Percentiles rank a stretch among this genome's conserved stretches.
phyloP scores from a whole-genome alignment of 2,113 vertebrate genomes.

The Oenanthe melanoleuca region DNA sequence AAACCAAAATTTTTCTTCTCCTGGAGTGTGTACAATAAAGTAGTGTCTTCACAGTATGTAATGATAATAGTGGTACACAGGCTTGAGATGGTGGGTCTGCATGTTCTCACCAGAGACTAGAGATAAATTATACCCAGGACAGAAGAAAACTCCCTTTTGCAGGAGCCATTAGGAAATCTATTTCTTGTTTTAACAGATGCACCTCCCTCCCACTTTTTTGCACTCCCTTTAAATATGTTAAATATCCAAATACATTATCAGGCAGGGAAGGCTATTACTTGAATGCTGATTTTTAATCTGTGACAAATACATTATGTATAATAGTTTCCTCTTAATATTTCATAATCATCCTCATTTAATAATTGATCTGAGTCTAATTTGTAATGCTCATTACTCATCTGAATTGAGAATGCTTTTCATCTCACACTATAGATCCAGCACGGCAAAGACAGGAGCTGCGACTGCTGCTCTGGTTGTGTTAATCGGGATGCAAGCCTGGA shows the following conservation, averaged over 20 bases:
- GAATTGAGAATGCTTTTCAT: slow-evolving; percentile 31
- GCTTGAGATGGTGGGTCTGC: neutral
- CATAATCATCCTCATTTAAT: slow-evolving; percentile 42
- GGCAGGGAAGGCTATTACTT: neutral
- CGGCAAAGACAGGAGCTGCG: rapidly evolving
- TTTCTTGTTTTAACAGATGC: neutral
- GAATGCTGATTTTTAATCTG: slow-evolving; percentile 13
- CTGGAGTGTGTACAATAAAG: neutral
- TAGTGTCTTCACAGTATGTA: neutral
- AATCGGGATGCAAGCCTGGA: neutral
- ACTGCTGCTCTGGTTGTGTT: neutral
- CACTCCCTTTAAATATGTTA: neutral
- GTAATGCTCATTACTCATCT: slow-evolving; percentile 27
- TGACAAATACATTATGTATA: slow-evolving; percentile 35
- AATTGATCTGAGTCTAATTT: slow-evolving; percentile 40
- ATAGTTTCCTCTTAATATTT: slow-evolving; percentile 48
- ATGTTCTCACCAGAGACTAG: neutral
- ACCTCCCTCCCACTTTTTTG: neutral
- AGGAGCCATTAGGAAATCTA: neutral
- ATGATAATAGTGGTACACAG: neutral
- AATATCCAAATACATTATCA: neutral
- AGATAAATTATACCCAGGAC: neutral
- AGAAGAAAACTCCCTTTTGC: neutral
- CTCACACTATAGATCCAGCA: neutral
- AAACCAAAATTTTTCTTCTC: neutral